A percentile compares a stretch with the other conserved stretches of the same genome.
Evolutionary conservation across 2,888 invertebrate species (phyloP).

Genomic region (Ornithoptera alexandrae): DNA sequence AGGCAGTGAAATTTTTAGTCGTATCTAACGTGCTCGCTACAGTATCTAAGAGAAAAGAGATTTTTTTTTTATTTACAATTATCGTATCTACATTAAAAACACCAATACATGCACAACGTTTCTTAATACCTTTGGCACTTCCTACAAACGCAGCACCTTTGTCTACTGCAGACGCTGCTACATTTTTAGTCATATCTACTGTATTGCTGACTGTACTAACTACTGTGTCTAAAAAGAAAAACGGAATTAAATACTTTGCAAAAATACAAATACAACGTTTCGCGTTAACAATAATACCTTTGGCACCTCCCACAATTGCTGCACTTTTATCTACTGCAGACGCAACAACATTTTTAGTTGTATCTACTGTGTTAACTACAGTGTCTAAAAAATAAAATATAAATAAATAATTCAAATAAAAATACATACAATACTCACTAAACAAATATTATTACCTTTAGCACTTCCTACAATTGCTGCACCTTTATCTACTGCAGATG

Average conservation of each 20-base stretch:
- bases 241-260: slow-evolving; percentile 3
- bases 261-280: slow-evolving; percentile 40
- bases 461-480: no score
- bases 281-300: slow-evolving; percentile 34
- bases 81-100: slow-evolving; percentile 36
- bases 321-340: slow-evolving; percentile 24
- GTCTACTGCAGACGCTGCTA: no score
- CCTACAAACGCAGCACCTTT: no score
- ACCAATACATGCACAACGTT: slow-evolving; percentile 8
- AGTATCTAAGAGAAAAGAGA: background rate
- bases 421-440: slow-evolving; percentile 6
- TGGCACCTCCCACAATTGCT: slow-evolving; percentile 31
- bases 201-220: no score
- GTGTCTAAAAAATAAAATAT: background rate
- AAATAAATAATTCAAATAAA: background rate
- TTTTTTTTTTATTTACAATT: slow-evolving; percentile 47
- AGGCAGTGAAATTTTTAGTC: no score
- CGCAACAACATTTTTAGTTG: no score
- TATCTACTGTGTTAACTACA: no score
- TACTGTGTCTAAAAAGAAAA: background rate
- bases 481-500: no score
- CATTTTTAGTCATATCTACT: no score
- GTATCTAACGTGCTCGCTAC: no score
- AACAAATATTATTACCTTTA: background rate
- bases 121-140: slow-evolving; percentile 11